Conservation (phyloP, 1,140 invertebrate genomes). For the Plectrocnemia conspersa region DNA sequence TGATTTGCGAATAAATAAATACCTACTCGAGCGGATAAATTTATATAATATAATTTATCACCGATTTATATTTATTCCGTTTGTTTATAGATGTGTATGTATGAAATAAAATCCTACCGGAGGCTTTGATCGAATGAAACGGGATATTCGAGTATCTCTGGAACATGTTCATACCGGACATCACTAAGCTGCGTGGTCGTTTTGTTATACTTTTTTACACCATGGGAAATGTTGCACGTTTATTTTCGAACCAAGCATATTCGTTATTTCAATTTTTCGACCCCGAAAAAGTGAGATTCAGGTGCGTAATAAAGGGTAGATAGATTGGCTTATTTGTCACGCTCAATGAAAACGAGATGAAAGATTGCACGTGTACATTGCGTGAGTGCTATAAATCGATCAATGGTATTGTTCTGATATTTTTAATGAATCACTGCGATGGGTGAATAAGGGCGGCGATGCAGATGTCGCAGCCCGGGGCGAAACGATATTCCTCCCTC, state of each 20-base stretch:
- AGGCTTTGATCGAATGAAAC: conserved; percentile 9
- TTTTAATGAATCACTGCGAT: too few relatives aligned
- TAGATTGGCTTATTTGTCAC: conserved; percentile 24
- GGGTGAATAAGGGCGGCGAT: too few relatives aligned
- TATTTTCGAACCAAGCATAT: too few relatives aligned
- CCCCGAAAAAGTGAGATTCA: conserved; percentile 1
- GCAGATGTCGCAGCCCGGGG: too few relatives aligned
- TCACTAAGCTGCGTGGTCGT: conserved; percentile 29
- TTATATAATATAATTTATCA: too few relatives aligned
- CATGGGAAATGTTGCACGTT: too few relatives aligned
- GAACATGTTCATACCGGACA: conserved; percentile 26
- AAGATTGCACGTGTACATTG: conserved; percentile 10
- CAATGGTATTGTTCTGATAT: neutral
- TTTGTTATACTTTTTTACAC: too few relatives aligned
- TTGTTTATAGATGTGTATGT: too few relatives aligned
- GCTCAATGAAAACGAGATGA: conserved; percentile 13
- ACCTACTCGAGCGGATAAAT: too few relatives aligned
- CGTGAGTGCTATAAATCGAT: conserved; percentile 7
- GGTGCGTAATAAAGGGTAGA: conserved; percentile 8
- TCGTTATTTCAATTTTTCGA: neutral
- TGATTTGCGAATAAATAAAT: neutral
- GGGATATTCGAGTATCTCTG: conserved; percentile 12
- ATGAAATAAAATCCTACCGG: too few relatives aligned
- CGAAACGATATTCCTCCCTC: too few relatives aligned
- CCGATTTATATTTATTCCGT: too few relatives aligned